A percentile compares a stretch with the other conserved stretches of the same genome.
phyloP scores from a whole-genome alignment of 2,888 invertebrate species.

The Perdita meconis region DNA sequence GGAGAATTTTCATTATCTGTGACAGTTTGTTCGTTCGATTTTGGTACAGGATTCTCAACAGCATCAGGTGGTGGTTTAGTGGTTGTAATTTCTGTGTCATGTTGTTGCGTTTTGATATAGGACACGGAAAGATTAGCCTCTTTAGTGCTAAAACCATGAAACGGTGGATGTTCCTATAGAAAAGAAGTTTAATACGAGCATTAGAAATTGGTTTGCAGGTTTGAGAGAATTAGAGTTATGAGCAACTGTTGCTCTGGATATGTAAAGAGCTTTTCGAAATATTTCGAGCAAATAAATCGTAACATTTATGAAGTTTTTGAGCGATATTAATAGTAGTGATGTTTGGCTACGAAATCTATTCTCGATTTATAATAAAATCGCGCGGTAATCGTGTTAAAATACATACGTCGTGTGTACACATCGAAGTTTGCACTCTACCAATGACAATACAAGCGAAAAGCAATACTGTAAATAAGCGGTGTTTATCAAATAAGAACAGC shows the following conservation, averaged over 20 bases:
- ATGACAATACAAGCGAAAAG: background rate
- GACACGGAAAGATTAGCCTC: conserved; percentile 80
- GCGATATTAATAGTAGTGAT: too few relatives aligned
- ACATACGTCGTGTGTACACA: background rate
- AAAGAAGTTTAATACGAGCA: conserved; percentile 34
- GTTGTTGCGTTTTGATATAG: conserved; percentile 78
- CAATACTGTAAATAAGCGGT: conserved; percentile 6
- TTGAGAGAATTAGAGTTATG: conserved; percentile 10
- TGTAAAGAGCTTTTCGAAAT: too few relatives aligned
- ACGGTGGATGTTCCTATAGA: conserved; percentile 81
- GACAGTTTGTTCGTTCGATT: conserved; percentile 53
- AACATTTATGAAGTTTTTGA: background rate
- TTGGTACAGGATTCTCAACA: conserved; percentile 55
- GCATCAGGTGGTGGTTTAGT: conserved; percentile 49
- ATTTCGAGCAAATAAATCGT: too few relatives aligned
- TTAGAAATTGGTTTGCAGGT: too few relatives aligned
- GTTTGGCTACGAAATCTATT: too few relatives aligned
- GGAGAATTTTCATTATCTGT: conserved; percentile 60
- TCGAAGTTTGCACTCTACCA: conserved; percentile 1
- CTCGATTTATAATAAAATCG: too few relatives aligned
- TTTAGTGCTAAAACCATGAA: conserved; percentile 83
- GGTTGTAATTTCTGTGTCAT: conserved; percentile 69
- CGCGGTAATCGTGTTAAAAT: background rate
- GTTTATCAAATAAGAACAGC: conserved; percentile 18
- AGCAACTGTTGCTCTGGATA: background rate